Conservation (phyloP, 2,113 vertebrate species). For the Nanorana parkeri region DNA sequence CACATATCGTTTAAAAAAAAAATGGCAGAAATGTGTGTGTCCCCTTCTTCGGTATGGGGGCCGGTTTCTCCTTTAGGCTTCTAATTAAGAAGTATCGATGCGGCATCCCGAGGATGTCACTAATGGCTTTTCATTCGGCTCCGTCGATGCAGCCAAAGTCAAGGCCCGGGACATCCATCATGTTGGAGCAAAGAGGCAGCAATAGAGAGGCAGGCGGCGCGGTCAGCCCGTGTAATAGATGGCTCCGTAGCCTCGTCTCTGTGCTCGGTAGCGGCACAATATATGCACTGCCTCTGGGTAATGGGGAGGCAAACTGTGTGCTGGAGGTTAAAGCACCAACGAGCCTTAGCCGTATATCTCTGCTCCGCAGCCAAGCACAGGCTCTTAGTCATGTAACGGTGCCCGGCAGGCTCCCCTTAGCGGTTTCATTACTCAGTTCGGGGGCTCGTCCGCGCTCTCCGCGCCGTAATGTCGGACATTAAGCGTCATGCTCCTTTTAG, state of each 20-base stretch:
- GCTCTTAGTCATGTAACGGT: background rate
- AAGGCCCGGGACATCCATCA: conserved; percentile 40
- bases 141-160: conserved; percentile 37
- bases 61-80: conserved; percentile 1
- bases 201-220: background rate
- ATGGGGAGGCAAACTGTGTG: conserved; percentile 21
- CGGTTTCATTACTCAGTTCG: background rate
- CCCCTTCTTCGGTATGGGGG: too few relatives aligned
- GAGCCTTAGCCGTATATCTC: conserved; percentile 4
- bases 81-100: conserved; percentile 51
- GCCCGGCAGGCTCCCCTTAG: background rate
- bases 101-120: conserved; percentile 24
- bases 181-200: background rate
- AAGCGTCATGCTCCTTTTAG: background rate
- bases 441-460: background rate
- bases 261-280: conserved; percentile 16
- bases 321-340: conserved; percentile 12
- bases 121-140: conserved; percentile 40
- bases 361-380: background rate
- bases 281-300: background rate
- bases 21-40: too few relatives aligned
- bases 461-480: background rate
- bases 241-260: conserved; percentile 19
- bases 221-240: conserved; percentile 26
- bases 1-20: too few relatives aligned